Evolutionary conservation across 2,888 invertebrate species (phyloP), one percentile per base, ranked within the genome.

Genomic region (Acleris emargana): DNA sequence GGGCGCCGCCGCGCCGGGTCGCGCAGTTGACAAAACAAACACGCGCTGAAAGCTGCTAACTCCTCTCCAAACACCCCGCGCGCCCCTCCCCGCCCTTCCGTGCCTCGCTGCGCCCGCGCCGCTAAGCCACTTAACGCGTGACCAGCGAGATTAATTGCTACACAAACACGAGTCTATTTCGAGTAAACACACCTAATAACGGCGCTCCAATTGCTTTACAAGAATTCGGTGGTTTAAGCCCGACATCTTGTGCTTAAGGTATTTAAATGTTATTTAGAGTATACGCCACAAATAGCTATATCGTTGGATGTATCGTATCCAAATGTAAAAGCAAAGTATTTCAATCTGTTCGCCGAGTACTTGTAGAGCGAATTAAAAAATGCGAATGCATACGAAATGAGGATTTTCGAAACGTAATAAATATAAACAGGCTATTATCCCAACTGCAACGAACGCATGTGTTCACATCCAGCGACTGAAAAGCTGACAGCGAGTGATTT

Each of bases 1-100:
- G 13, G 67, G 61, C 66, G 62, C 58, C 62, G 62, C 38, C 52
- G 32, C 63, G 45, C 49, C 47, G 51, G 20, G n/a, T 17, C 32
- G 54, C 54, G 32, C 67, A 62, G 62, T 62, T 62, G 67, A 62
- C 67, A 62, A 51, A 67, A 67, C 62, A 62, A 62, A 64, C 62
- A 67, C 49, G 57, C 62, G 60, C 71, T 58, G 63, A 69, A 64
- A 57, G 64, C 69, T 69, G 70, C 72, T 72, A 73, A 71, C 67
- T 67, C 64, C 66, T 64, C 67, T 61, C 71, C 69, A 72, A 72
- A 72, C 72, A 72, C 61, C 13, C 58, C 55, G 49, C 58, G 5
- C 13, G 5, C 58, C 42, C 25, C 52, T 53, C 25, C 52, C 57
- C 61, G 22, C 51, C 66, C 45, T 53, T 49, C 62, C 67, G 59